Evolutionary conservation across 2,797 vertebrate genomes (phyloP).

Genomic region (Sebastes nivosus): DNA sequence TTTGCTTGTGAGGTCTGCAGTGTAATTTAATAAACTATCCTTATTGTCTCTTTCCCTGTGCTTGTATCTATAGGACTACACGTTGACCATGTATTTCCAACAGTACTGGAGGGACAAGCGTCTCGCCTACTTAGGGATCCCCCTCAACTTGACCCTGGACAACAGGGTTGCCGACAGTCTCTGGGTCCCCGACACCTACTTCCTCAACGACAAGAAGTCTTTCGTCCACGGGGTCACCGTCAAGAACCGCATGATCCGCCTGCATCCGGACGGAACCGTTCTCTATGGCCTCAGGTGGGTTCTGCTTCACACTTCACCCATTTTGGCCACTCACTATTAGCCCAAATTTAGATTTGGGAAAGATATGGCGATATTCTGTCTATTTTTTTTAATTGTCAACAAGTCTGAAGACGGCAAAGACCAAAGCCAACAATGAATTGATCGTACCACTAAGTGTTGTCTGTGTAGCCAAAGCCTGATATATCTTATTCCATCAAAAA

Average conservation of each 20-base stretch:
- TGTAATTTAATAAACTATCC: not conserved
- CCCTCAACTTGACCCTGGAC: slow-evolving; percentile 93
- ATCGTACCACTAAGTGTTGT: too few relatives aligned
- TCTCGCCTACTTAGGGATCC: slow-evolving; percentile 91
- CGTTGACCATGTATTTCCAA: slow-evolving; percentile 96
- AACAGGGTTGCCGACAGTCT: slow-evolving; percentile 95
- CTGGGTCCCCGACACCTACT: slow-evolving; percentile 96
- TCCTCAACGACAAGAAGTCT: slow-evolving; percentile 96
- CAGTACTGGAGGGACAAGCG: slow-evolving; percentile 97
- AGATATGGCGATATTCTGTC: not conserved
- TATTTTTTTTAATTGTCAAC: not conserved
- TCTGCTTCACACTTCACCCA: not conserved
- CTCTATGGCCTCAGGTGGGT: slow-evolving; percentile 92
- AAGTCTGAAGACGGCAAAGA: not conserved
- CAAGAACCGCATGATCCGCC: slow-evolving; percentile 96
- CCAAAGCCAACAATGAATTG: too few relatives aligned
- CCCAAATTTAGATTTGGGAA: not conserved
- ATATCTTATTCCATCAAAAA: too few relatives aligned
- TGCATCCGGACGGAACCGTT: slow-evolving; percentile 93
- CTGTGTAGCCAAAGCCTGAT: too few relatives aligned
- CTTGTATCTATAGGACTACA: slow-evolving; percentile 87
- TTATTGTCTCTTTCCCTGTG: not conserved
- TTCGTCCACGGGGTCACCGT: slow-evolving; percentile 95
- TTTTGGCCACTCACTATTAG: not conserved
- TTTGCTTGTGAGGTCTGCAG: slow-evolving; percentile 4